Evolutionary conservation across 1,140 invertebrate genomes (phyloP), one percentile per base, ranked within the genome.

Genomic region (Chymomyza costata): DNA sequence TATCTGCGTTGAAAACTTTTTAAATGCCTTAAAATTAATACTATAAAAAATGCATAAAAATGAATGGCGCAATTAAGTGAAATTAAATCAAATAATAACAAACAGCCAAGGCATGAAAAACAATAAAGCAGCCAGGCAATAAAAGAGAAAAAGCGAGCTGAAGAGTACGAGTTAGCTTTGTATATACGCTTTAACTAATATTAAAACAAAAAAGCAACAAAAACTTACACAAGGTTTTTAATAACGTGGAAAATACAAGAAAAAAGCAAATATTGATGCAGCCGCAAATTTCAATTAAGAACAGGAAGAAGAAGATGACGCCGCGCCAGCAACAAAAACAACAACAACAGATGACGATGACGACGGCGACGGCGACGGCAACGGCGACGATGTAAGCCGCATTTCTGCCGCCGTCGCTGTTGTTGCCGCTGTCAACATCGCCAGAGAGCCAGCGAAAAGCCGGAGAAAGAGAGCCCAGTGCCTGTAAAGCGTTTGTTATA

Each of bases 201-300:
- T n/a, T 59, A 48, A 55, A 49, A 47, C 44, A 65, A 51, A 60
- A 67, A 76, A 40, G 49, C 40, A 55, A 60, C 21, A 63, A 73
- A 80, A 80, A 64, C 64, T 80, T 78, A 67, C 58, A 73, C 73
- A 71, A 71, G 74, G 74, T 82, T 82, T 82, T 82, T 82, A 82
- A 82, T 82, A 82, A 82, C 71, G 78, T 82, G 78, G 65, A 82
- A 76, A 82, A 69, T 62, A 81, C 76, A 82, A 82, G 78, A 81
- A 82, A 82, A 82, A 78, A 68, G 70, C 78, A 82, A 82, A 82
- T 82, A 82, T 82, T 82, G 78, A 82, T 82, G 78, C 74, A 83
- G 81, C 80, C 81, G 74, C 81, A 83, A 83, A 83, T 83, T 83
- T 83, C 81, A 83, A 83, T 83, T 83, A 83, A 83, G 81, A 73